Evolutionary conservation across 2,113 vertebrate genomes (phyloP).

Genomic region (Heptranchias perlo): DNA sequence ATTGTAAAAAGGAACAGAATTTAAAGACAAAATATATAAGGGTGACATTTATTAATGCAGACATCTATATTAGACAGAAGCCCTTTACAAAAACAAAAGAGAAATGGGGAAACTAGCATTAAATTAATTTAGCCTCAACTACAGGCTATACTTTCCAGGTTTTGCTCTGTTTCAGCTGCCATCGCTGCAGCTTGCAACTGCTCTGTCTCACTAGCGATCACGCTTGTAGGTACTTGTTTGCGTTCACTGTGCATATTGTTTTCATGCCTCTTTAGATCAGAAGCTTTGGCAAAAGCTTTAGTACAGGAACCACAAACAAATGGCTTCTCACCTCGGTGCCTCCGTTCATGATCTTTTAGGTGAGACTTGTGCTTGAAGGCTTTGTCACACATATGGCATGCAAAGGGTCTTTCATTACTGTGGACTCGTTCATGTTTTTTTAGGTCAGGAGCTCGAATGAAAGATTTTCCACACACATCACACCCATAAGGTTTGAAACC

Average conservation of each 20-base stretch:
- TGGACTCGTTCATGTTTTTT: conserved; percentile 95
- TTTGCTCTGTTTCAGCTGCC: conserved; percentile 82
- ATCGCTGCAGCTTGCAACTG: conserved; percentile 75
- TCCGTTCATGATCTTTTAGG: conserved; percentile 94
- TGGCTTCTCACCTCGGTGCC: conserved; percentile 91
- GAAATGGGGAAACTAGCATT: background rate
- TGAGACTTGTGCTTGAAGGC: conserved; percentile 99
- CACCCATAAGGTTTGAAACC: conserved; percentile 97
- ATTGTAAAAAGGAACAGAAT: conserved; percentile 32
- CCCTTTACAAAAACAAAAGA: background rate
- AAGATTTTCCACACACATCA: conserved; percentile 92
- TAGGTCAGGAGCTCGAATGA: conserved; percentile 89
- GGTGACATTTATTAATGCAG: background rate
- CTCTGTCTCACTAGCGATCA: conserved; percentile 81
- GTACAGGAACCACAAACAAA: conserved; percentile 95
- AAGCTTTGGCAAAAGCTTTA: conserved; percentile 97
- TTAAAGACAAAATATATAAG: conserved; percentile 6
- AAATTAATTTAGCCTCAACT: conserved; percentile 50
- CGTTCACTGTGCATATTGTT: conserved; percentile 99
- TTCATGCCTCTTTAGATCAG: conserved; percentile 94
- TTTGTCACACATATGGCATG: conserved; percentile 94
- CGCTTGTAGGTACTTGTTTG: conserved; percentile 82
- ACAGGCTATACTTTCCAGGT: conserved; percentile 71
- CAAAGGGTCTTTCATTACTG: conserved; percentile 94
- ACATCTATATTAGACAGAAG: background rate